Conservation (phyloP, 2,113 vertebrate genomes). For the Eulemur rufifrons region DNA sequence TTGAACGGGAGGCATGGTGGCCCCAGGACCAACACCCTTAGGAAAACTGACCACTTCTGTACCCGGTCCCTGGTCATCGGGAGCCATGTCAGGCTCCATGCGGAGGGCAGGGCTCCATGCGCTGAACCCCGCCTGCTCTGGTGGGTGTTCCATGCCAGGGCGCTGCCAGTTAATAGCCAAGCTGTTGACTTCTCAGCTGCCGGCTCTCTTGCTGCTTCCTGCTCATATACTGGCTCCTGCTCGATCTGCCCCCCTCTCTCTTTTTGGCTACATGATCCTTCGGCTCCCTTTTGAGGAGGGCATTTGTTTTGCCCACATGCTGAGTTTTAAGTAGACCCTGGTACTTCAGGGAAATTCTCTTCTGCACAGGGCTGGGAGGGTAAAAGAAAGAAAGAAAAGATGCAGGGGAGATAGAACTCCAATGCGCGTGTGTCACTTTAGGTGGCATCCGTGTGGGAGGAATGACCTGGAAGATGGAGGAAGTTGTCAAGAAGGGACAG, state of each 20-base stretch:
- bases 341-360: neutral
- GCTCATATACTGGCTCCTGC: neutral
- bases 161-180: neutral
- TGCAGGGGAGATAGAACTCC: too few relatives aligned
- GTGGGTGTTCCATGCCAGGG: neutral
- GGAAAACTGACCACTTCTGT: neutral
- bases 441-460: too few relatives aligned
- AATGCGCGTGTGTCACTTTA: neutral
- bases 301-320: neutral
- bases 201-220: neutral
- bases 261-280: neutral
- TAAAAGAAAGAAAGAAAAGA: neutral
- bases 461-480: neutral
- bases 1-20: accelerated
- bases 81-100: neutral
- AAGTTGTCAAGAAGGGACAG: neutral
- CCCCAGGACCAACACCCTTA: neutral
- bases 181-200: neutral
- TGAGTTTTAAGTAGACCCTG: neutral
- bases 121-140: accelerated
- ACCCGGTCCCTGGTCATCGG: neutral
- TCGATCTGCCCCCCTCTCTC: neutral
- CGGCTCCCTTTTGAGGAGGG: neutral
- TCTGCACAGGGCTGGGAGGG: neutral
- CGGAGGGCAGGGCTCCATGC: neutral